Conservation (phyloP, 2,888 invertebrate genomes). For the Cheilosia vernalis region DNA sequence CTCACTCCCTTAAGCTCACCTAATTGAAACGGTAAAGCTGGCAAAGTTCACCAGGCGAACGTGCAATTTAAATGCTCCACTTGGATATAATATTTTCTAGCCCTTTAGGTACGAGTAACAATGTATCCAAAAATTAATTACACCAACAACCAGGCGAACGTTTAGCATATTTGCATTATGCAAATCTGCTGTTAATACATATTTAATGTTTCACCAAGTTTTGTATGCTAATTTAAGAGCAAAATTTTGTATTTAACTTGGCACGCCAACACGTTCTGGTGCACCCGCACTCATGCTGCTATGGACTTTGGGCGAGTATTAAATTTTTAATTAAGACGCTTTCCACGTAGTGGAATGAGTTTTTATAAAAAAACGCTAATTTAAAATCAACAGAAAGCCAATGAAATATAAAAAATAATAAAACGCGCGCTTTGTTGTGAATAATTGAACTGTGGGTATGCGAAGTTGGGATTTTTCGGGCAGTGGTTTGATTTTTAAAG, state of each 20-base stretch:
- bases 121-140: conserved; percentile 50
- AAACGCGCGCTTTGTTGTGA: conserved; percentile 6
- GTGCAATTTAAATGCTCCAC: conserved; percentile 13
- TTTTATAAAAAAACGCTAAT: neutral
- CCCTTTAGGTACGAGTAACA: neutral
- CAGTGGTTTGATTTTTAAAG: conserved; percentile 41
- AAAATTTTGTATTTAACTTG: conserved; percentile 30
- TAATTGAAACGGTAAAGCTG: conserved; percentile 20
- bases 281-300: neutral
- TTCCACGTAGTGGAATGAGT: conserved; percentile 7
- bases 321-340: conserved; percentile 24
- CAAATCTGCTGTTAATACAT: conserved; percentile 57
- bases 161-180: conserved; percentile 40
- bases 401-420: neutral
- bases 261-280: neutral
- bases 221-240: conserved; percentile 33
- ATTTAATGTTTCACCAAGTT: conserved; percentile 54
- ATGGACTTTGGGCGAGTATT: conserved; percentile 3
- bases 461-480: neutral
- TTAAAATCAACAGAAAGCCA: conserved; percentile 28
- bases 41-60: neutral
- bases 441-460: conserved; percentile 13
- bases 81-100: neutral
- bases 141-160: conserved; percentile 3
- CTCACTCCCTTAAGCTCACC: neutral